Evolutionary conservation across 2,113 vertebrate species (phyloP).

Genomic region (Peromyscus polionotus): DNA sequence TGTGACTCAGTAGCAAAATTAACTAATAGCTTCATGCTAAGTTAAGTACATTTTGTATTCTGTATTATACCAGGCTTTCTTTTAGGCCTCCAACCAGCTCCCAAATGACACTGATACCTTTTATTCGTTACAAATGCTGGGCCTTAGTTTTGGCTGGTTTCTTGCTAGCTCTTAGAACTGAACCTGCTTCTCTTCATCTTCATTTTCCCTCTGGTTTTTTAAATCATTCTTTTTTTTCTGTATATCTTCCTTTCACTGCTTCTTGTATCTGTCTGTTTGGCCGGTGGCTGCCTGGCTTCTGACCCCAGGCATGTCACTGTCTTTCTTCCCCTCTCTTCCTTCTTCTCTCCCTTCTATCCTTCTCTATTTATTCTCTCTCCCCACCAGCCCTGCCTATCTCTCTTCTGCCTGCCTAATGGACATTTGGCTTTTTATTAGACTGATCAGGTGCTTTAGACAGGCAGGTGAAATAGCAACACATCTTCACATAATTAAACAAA

Average conservation of each 20-base stretch:
- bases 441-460: neutral
- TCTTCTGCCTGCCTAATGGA: neutral
- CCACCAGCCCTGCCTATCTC: neutral
- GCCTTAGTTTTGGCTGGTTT: neutral
- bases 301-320: neutral
- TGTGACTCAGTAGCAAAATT: slow-evolving; percentile 71
- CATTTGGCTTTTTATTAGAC: neutral
- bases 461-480: neutral
- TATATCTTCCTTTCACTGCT: neutral
- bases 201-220: neutral
- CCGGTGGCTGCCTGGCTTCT: neutral
- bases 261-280: neutral
- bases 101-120: neutral
- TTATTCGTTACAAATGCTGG: neutral
- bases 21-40: slow-evolving; percentile 44
- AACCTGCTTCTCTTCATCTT: neutral
- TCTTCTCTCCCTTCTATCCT: neutral
- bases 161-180: neutral
- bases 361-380: neutral
- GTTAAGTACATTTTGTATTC: neutral
- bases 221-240: neutral
- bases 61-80: neutral
- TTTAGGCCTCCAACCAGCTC: neutral
- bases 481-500: neutral
- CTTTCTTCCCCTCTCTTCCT: neutral